Base-by-base conservation (phyloP, 2,797 vertebrate genomes). In the Phyllotis vaccarum region DNA sequence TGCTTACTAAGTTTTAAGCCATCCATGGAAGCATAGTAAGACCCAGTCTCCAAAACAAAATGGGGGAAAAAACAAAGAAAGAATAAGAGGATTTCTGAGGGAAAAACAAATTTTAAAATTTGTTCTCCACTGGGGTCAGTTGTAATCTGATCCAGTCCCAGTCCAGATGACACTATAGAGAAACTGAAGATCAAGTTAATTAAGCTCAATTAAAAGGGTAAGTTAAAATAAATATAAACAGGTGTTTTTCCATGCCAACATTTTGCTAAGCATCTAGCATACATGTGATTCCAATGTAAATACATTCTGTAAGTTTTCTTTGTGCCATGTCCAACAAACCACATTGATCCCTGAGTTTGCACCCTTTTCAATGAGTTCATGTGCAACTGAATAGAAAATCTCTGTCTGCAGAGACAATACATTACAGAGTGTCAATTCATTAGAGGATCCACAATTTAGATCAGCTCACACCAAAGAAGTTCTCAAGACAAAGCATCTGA, bases 141-240 rank as follows among this genome's bases (percentile, higher is more conserved):
- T 83, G 64, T 37, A 8, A 49, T 80, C 37, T 94, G 54, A 79
- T 82, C 9, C 4, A 83, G 31, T 85, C 31, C 24, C 43, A 91
- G 64, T 89, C 11, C 72, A 24, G 46, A 85, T 34, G 43, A 90
- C 37, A 82, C 31, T 81, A 5, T n/a, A 43, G 49, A 79, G 34
- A 49, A 87, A 92, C 52, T 81, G 80, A 91, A 97, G 91, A 11
- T 95, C 64, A 94, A 43, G 40, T 93, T 80, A 93, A 60, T 95
- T 89, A 72, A 78, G 17, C n/a, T 68, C 37, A 70, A 2, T 89
- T 89, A 89, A n/a, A 94, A 96, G 27, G n/a, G 12, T 95, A 58
- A 85, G 11, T 54, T 34, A 94, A 92, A 54, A 56, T 92, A 93
- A 81, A 34, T 60, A 74, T 91, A 96, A 91, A 76, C 21, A 75